Conservation (phyloP, 1,140 invertebrate species). For the Lasioglossum albipes region DNA sequence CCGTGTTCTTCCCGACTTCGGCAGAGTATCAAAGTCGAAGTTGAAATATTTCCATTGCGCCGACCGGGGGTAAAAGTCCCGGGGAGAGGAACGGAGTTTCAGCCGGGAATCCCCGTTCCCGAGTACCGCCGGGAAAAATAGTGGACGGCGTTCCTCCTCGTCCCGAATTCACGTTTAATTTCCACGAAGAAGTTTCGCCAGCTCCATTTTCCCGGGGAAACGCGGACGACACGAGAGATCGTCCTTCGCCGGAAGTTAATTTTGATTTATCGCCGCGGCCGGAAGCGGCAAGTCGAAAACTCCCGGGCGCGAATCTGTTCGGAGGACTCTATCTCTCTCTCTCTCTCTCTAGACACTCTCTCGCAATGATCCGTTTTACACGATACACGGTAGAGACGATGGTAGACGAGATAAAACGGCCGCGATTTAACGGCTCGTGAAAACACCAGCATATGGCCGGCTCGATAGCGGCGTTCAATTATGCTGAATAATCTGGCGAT, state of each 20-base stretch:
- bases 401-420: neutral
- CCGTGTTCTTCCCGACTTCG: too few species aligned
- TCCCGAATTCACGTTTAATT: slow-evolving; percentile 3
- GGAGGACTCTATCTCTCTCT: neutral
- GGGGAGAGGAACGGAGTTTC: too few species aligned
- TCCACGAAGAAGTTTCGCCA: neutral
- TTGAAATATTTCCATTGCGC: too few species aligned
- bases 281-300: neutral
- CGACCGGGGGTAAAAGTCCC: too few species aligned
- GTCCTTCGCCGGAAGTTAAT: slow-evolving; percentile 3
- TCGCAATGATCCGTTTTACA: neutral
- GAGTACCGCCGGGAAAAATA: neutral
- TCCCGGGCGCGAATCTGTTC: neutral
- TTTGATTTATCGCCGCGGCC: neutral
- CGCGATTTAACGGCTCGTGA: neutral
- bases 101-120: too few species aligned
- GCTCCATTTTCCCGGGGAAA: neutral
- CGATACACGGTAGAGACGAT: neutral
- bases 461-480: neutral
- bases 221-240: neutral
- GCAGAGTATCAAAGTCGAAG: too few species aligned
- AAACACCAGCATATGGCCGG: neutral
- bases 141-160: neutral
- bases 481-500: neutral
- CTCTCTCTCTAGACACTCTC: too few species aligned